Base-by-base conservation (phyloP, 2,888 invertebrate genomes). In the Tenodera sinensis region DNA sequence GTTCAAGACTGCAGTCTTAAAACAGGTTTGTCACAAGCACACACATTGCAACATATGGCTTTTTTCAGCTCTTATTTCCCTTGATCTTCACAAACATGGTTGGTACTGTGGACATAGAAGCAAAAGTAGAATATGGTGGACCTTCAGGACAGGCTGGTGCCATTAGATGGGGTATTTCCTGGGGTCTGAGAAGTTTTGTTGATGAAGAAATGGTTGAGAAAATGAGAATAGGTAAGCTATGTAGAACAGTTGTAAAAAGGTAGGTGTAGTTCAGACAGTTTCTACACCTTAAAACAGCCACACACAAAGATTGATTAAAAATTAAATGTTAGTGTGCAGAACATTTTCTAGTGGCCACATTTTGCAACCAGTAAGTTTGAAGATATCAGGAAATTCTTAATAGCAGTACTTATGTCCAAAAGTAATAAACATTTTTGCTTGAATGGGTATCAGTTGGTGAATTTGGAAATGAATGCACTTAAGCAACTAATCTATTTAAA, bases 91-190 rank as follows among this genome's bases (percentile, higher is more conserved):
- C 96, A 89, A 95, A 95, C 42, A 95, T 97, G 95, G 93, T 96
- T 89, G 95, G 96, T 86, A 94, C 95, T 93, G 97, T 98, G 84
- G 99, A 99, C 93, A 93, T 99, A 34, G 97, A 97, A 92, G 98
- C 97, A 84, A 95, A 95, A 91, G 95, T 97, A 81, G 94, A 93
- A 91, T 95, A 95, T 82, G 97, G 97, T 82, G 98, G 98, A 20
- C 94, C 95, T 81, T 96, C 97, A 27, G 96, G 97, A 0, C 97
- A 98, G 93, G 95, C 98, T n/a, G 98, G 98, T 83, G 98, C 98
- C 87, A 95, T 99, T 89, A 95, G 99, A 90, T 97, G 96, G 95
- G 98, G 97, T 34, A 96, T 99, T 89, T 95, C 98, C n/a, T 95
- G 95, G 95, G 96, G 96, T 34, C 94, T 99, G 88, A 95, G 97